Evolutionary conservation across 2,888 invertebrate genomes (phyloP).

Genomic region (Oeneis ivallda): DNA sequence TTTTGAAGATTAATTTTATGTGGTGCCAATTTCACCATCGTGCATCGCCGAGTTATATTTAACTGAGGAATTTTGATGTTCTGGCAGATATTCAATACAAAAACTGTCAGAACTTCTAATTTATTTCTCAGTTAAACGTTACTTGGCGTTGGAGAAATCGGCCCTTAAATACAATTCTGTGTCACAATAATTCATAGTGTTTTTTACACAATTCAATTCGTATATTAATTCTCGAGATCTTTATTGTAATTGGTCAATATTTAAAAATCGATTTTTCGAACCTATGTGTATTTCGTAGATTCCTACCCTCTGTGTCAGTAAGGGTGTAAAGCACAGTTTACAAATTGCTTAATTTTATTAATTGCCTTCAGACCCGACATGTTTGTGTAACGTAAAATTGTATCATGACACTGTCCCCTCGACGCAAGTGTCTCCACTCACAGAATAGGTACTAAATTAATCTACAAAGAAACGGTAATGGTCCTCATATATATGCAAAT

Average conservation of each 20-base stretch:
- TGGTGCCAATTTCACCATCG: too few relatives aligned
- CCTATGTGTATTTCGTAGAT: slow-evolving; percentile 5
- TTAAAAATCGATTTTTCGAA: too few relatives aligned
- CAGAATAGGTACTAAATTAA: slow-evolving; percentile 56
- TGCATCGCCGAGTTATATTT: too few relatives aligned
- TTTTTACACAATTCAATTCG: too few relatives aligned
- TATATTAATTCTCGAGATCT: too few relatives aligned
- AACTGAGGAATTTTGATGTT: too few relatives aligned
- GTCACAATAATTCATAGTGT: too few relatives aligned
- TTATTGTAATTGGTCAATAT: too few relatives aligned
- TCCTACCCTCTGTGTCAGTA: slow-evolving; percentile 60
- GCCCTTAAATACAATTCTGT: too few relatives aligned
- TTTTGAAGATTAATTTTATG: too few relatives aligned
- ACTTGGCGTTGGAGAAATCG: too few relatives aligned
- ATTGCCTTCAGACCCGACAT: slow-evolving; percentile 64
- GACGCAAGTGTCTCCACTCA: slow-evolving; percentile 53
- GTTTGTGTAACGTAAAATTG: slow-evolving; percentile 57
- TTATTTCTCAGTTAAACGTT: too few relatives aligned
- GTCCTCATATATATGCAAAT: slow-evolving; percentile 77
- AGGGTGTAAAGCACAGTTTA: slow-evolving; percentile 64
- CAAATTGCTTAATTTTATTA: slow-evolving; percentile 79
- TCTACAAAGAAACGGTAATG: slow-evolving; percentile 73
- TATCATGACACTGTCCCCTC: slow-evolving; percentile 41
- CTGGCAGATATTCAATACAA: neutral
- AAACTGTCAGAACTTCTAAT: neutral